Base-by-base conservation (phyloP, 2,888 invertebrate species). In the Agonum fuliginosum region DNA sequence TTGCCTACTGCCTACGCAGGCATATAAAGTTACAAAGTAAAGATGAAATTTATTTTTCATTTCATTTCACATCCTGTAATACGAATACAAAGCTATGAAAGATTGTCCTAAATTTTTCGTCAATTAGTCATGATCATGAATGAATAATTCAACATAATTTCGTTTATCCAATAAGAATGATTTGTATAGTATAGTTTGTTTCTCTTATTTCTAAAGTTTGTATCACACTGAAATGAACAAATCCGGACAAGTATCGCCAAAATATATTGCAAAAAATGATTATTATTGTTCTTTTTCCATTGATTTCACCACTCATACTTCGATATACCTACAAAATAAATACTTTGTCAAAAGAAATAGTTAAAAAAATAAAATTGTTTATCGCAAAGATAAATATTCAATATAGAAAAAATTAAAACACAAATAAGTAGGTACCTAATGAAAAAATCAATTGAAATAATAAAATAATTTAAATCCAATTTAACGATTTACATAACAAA, bases 111-210 rank as follows among this genome's bases (percentile, higher is more conserved):
- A 54, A 54, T 54, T 24, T 54, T 54, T 54, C n/a, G n/a, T 24
- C 54, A 54, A 24, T 54, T 54, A 54, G 54, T 54, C 54, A 54
- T 54, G 54, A 54, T 54, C 54, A 54, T 54, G 54, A 54, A 22
- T 54, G 54, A 54, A 22, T 54, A 54, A 54, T 1, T 12, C 54
- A 24, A n/a, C n/a, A n/a, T n/a, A n/a, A n/a, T n/a, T n/a, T n/a
- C n/a, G n/a, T n/a, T n/a, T n/a, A n/a, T n/a, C n/a, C 12, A 54
- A 12, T 22, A 43, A 43, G 12, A 43, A 43, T 14, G n/a, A n/a
- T n/a, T n/a, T n/a, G n/a, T n/a, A n/a, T n/a, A n/a, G n/a, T n/a
- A n/a, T n/a, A n/a, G n/a, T n/a, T n/a, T n/a, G n/a, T n/a, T n/a
- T n/a, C n/a, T n/a, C n/a, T n/a, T n/a, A n/a, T n/a, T n/a, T n/a